phyloP scores from a whole-genome alignment of 2,797 vertebrate genomes.

The Eulemur coronatus region DNA sequence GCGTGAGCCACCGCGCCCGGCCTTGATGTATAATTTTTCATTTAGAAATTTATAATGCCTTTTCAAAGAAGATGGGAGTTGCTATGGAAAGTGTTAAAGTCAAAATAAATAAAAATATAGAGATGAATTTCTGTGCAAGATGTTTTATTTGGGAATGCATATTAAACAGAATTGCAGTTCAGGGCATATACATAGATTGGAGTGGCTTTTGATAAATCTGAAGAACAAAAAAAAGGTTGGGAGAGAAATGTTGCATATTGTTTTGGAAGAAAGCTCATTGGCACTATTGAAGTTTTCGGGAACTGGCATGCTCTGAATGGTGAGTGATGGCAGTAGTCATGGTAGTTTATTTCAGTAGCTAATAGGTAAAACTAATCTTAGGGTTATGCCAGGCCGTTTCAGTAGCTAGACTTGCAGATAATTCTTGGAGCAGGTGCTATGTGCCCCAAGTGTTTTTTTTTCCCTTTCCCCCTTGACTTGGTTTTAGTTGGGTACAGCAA shows the following conservation, averaged over 20 bases:
- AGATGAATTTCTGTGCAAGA: not conserved
- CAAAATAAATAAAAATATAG: not conserved
- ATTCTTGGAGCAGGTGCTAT: not conserved
- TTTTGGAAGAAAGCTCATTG: not conserved
- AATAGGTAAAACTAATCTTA: not conserved
- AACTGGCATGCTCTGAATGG: not conserved
- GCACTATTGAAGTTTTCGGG: not conserved
- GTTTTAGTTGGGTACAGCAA: not conserved
- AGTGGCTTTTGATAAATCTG: not conserved
- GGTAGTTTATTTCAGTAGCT: not conserved
- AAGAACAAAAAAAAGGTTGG: not conserved
- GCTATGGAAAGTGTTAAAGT: not conserved
- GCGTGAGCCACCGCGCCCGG: accelerated
- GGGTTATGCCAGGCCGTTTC: not conserved
- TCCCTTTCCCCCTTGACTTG: not conserved
- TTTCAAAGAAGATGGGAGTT: not conserved
- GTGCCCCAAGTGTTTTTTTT: not conserved
- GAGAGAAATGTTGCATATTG: not conserved
- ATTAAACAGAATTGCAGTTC: not conserved
- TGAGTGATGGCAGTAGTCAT: not conserved
- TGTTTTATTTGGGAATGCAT: not conserved
- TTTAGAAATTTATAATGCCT: not conserved
- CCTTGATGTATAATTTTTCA: not conserved
- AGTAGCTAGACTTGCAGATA: not conserved
- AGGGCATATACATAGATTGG: not conserved